Conservation (phyloP, 1,140 invertebrate species). For the Drosophila paulistorum region DNA sequence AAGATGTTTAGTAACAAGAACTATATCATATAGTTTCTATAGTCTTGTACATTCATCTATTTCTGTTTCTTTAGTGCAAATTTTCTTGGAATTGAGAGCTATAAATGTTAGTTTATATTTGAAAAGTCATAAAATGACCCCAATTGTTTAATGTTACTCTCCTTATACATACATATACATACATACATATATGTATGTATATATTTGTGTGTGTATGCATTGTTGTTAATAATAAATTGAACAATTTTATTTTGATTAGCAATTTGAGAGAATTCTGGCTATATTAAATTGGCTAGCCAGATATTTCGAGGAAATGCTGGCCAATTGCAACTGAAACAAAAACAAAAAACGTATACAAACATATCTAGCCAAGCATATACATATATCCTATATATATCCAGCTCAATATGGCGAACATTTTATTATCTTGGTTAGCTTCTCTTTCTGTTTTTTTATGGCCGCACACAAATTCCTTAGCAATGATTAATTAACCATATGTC, state of each 20-base stretch:
- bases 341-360: conserved; percentile 4
- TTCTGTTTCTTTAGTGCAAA: no score
- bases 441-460: conserved; percentile 42
- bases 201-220: neutral
- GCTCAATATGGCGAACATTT: conserved; percentile 66
- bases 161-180: no score
- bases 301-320: conserved; percentile 46
- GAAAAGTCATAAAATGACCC: no score
- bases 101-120: no score
- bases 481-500: conserved; percentile 73
- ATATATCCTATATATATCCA: conserved; percentile 32
- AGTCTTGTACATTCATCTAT: no score
- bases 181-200: no score
- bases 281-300: conserved; percentile 26
- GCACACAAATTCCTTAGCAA: conserved; percentile 69
- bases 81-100: no score
- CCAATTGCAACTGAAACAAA: conserved; percentile 14
- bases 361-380: conserved; percentile 15
- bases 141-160: neutral
- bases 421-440: conserved; percentile 63
- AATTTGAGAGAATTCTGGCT: conserved; percentile 37
- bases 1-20: no score
- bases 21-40: no score
- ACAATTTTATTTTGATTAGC: conserved; percentile 43
- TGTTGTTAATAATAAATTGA: conserved; percentile 33